Evolutionary conservation across 2,113 vertebrate species (phyloP).

Genomic region (Mesembrinibis cayennensis): DNA sequence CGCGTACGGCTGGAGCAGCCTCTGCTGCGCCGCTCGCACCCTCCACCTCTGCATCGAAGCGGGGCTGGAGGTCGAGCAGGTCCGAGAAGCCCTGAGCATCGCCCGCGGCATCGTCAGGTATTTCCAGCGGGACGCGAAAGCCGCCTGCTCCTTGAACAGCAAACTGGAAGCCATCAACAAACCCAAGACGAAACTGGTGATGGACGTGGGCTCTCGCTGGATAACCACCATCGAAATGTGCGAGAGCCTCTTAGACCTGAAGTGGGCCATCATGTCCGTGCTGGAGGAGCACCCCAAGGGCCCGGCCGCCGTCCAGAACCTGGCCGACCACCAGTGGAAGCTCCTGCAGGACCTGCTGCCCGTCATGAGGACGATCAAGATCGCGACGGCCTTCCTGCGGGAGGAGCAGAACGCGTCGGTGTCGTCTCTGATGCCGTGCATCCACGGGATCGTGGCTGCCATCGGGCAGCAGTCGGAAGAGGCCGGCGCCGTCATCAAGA

Average conservation of each 20-base stretch:
- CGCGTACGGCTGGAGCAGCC: constrained; percentile 38
- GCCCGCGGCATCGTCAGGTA: constrained; percentile 60
- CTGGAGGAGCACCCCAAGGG: constrained; percentile 65
- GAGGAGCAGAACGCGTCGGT: constrained; percentile 70
- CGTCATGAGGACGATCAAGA: constrained; percentile 62
- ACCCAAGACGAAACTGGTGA: constrained; percentile 3
- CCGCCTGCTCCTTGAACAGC: constrained; percentile 28
- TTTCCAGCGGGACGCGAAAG: constrained; percentile 61
- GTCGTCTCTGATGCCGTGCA: constrained; percentile 69
- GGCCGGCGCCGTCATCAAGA: constrained; percentile 6
- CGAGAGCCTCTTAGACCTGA: constrained; percentile 67
- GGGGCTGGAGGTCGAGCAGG: constrained; percentile 54
- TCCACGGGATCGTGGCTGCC: constrained; percentile 58
- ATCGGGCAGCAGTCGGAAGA: constrained; percentile 57
- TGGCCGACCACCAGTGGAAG: constrained; percentile 75
- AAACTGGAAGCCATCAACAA: constrained; percentile 67
- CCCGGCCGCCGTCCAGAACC: background rate
- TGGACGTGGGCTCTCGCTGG: constrained; percentile 60
- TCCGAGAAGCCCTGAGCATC: constrained; percentile 39
- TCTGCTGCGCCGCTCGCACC: constrained; percentile 62
- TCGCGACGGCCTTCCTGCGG: constrained; percentile 59
- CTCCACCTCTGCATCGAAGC: constrained; percentile 62
- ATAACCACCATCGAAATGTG: constrained; percentile 72
- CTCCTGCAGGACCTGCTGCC: constrained; percentile 71
- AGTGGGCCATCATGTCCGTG: constrained; percentile 70